phyloP scores from a whole-genome alignment of 2,888 invertebrate species.

The Ernsta delagoae region DNA sequence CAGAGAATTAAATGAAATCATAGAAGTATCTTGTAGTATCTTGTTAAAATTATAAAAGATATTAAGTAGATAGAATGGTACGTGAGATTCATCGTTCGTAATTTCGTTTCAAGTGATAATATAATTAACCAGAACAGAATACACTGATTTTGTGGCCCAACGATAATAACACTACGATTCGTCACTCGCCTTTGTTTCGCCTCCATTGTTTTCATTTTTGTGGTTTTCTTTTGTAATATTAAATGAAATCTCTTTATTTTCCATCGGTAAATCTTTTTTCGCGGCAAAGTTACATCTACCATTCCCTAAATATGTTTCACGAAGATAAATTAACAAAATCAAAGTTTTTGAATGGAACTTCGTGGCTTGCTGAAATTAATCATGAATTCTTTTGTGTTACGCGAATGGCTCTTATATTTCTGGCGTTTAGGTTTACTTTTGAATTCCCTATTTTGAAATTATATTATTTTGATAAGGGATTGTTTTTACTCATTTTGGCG shows the following conservation, averaged over 20 bases:
- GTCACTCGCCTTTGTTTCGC: conserved; percentile 33
- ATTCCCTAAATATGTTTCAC: conserved; percentile 38
- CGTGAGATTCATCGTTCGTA: too few relatives aligned
- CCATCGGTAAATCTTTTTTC: conserved; percentile 38
- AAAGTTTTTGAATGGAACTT: conserved; percentile 38
- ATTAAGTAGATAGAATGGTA: too few relatives aligned
- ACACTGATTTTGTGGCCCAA: conserved; percentile 32
- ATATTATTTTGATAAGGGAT: conserved; percentile 28
- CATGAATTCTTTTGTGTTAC: conserved; percentile 22
- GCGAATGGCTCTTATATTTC: conserved; percentile 21
- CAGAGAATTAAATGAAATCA: too few relatives aligned
- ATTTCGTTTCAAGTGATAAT: neutral
- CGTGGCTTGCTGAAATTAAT: conserved; percentile 30
- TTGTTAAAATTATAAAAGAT: too few relatives aligned
- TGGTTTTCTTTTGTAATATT: conserved; percentile 38
- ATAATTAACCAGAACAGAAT: conserved; percentile 22
- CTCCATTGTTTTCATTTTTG: conserved; percentile 35
- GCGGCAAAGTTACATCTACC: conserved; percentile 37
- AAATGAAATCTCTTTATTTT: conserved; percentile 37
- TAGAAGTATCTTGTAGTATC: too few relatives aligned
- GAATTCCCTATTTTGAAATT: neutral
- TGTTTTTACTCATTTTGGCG: conserved; percentile 26
- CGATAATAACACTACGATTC: conserved; percentile 35
- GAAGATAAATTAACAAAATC: conserved; percentile 38
- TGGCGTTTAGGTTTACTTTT: conserved; percentile 13